These are phyloP conservation scores for Lasioglossum leucozonium DNA, from an alignment of 2,888 invertebrate genomes.

Conservation along the genomic window DNA sequence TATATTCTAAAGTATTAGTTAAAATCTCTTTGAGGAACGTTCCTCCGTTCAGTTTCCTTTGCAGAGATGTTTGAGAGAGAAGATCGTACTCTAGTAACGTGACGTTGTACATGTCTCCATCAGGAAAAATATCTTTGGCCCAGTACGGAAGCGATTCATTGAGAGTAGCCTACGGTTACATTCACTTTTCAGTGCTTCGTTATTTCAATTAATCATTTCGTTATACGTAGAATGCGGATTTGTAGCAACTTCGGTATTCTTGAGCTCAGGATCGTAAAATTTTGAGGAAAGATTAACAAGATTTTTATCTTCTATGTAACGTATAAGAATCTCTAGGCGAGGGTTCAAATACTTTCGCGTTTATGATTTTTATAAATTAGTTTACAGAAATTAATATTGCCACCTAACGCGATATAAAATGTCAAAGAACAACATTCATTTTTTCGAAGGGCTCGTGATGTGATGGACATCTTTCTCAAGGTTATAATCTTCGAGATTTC, in stretches of 20 bases:
- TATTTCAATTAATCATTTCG: background rate
- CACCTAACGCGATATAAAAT: too few relatives aligned
- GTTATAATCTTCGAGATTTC: too few relatives aligned
- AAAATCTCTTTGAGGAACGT: constrained; percentile 75
- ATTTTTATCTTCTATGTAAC: too few relatives aligned
- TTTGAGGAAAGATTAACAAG: background rate
- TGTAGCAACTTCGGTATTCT: too few relatives aligned
- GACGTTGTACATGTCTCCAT: constrained; percentile 86
- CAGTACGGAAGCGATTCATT: constrained; percentile 86
- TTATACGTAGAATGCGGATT: background rate
- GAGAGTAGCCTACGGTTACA: constrained; percentile 38
- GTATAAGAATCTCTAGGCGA: too few relatives aligned
- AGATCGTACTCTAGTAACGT: constrained; percentile 86
- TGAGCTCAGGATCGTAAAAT: background rate
- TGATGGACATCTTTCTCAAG: too few relatives aligned
- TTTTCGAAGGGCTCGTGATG: too few relatives aligned
- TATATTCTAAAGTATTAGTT: constrained; percentile 64
- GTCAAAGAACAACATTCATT: too few relatives aligned
- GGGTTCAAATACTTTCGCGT: too few relatives aligned
- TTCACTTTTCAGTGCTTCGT: background rate
- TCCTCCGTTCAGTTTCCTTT: constrained; percentile 86
- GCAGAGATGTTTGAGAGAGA: constrained; percentile 85
- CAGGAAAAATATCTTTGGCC: constrained; percentile 85
- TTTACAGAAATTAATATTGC: too few relatives aligned
- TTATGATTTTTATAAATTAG: too few relatives aligned